Evolutionary conservation across 2,797 vertebrate genomes (phyloP).

Genomic region (Gadopsis marmoratus): DNA sequence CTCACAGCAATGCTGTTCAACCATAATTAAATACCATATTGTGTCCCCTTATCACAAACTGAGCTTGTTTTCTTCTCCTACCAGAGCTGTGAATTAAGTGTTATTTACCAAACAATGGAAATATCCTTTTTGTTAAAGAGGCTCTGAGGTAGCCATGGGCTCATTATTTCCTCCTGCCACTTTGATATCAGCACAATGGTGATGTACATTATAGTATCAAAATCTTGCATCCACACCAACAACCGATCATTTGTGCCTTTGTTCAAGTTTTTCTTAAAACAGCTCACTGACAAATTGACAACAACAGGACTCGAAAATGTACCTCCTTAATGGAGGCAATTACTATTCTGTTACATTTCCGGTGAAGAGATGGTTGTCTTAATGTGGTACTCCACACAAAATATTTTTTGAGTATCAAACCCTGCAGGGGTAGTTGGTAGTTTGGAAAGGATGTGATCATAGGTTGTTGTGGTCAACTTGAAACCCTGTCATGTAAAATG

Average conservation of each 20-base stretch:
- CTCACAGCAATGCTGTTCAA: constrained; percentile 35
- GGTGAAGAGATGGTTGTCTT: background rate
- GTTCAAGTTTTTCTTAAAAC: background rate
- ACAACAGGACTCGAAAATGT: background rate
- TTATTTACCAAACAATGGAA: constrained; percentile 25
- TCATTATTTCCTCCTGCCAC: constrained; percentile 38
- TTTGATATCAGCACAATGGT: background rate
- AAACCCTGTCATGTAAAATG: constrained; percentile 12
- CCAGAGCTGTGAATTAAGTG: constrained; percentile 46
- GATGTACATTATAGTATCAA: background rate
- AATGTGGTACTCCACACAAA: background rate
- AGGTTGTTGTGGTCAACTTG: constrained; percentile 12
- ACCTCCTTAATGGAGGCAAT: background rate
- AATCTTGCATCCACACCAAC: background rate
- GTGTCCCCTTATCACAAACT: constrained; percentile 49
- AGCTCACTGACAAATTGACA: background rate
- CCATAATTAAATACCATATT: constrained; percentile 55
- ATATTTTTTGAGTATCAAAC: background rate
- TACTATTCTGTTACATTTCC: background rate
- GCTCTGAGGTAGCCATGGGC: constrained; percentile 32
- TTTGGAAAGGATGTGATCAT: constrained; percentile 36
- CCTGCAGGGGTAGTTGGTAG: background rate
- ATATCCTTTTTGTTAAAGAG: constrained; percentile 35
- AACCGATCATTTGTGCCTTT: background rate
- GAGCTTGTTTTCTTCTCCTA: constrained; percentile 33